Conservation (phyloP, 2,888 invertebrate genomes). For the Aspidapion aeneum region DNA sequence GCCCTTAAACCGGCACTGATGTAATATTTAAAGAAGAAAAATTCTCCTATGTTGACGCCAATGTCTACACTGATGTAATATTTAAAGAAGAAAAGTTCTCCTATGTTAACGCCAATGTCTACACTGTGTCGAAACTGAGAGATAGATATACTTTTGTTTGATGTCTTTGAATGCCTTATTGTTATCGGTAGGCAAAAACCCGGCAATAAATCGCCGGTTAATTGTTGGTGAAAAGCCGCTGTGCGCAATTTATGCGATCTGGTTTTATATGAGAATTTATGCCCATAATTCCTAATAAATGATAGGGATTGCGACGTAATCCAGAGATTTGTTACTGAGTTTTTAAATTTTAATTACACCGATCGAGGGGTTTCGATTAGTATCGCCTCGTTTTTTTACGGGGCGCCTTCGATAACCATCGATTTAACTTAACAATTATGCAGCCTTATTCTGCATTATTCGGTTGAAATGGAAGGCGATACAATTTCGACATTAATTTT, state of each 20-base stretch:
- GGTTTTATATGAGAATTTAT: slow-evolving; percentile 42
- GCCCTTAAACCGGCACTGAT: too few species aligned
- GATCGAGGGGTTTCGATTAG: slow-evolving; percentile 35
- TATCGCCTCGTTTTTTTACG: slow-evolving; percentile 39
- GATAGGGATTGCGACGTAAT: slow-evolving; percentile 43
- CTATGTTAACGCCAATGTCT: too few species aligned
- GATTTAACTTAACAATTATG: slow-evolving; percentile 34
- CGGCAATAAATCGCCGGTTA: slow-evolving; percentile 43
- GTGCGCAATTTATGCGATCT: slow-evolving; percentile 42
- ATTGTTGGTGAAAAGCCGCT: slow-evolving; percentile 46
- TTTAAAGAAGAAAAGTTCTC: too few species aligned
- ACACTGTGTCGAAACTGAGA: too few species aligned
- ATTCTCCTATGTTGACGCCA: too few species aligned
- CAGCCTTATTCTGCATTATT: too few species aligned
- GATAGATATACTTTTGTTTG: too few species aligned
- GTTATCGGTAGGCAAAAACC: neutral
- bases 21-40: too few species aligned
- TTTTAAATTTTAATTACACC: slow-evolving; percentile 40
- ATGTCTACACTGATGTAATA: too few species aligned
- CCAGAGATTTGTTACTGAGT: slow-evolving; percentile 42
- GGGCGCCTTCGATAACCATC: slow-evolving; percentile 38
- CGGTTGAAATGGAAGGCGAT: slow-evolving; percentile 16
- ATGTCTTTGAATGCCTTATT: neutral
- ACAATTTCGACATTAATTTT: neutral
- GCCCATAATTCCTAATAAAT: slow-evolving; percentile 43